Conservation (phyloP, 2,888 invertebrate species). For the Emesis furor region DNA sequence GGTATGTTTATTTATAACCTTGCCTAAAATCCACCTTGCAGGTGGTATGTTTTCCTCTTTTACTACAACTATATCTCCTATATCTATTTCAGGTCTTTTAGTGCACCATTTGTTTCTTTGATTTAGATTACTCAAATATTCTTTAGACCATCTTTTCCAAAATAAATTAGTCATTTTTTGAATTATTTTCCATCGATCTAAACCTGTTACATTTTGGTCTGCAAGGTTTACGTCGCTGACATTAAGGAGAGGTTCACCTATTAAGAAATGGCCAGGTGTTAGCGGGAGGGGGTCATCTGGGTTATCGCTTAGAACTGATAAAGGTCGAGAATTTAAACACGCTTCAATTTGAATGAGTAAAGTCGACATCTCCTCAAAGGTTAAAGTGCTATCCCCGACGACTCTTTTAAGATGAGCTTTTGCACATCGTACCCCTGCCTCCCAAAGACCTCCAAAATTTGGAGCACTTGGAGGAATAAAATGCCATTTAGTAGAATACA, state of each 20-base stretch:
- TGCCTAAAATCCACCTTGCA: constrained; percentile 21
- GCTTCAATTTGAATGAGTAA: constrained; percentile 63
- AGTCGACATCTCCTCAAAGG: constrained; percentile 63
- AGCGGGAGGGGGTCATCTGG: constrained; percentile 61
- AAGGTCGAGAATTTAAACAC: constrained; percentile 66
- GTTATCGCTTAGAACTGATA: constrained; percentile 49
- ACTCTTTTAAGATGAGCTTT: constrained; percentile 46
- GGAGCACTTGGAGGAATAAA: constrained; percentile 60
- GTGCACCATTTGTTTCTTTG: constrained; percentile 14
- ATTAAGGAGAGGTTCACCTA: constrained; percentile 65
- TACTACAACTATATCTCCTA: constrained; percentile 43
- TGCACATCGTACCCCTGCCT: constrained; percentile 46
- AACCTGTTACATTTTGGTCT: constrained; percentile 16
- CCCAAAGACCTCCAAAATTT: constrained; percentile 64
- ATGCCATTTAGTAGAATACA: constrained; percentile 47
- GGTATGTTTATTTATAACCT: too few species aligned
- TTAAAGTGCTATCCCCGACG: constrained; percentile 45
- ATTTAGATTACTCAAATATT: constrained; percentile 53
- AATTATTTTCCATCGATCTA: constrained; percentile 63
- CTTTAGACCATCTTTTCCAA: constrained; percentile 70
- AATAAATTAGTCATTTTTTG: constrained; percentile 70
- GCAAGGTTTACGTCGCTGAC: background rate
- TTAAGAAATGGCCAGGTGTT: constrained; percentile 34
- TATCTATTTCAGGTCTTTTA: constrained; percentile 29
- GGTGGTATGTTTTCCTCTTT: constrained; percentile 56